Conservation (phyloP, 2,113 vertebrate species). For the Thunnus maccoyii region DNA sequence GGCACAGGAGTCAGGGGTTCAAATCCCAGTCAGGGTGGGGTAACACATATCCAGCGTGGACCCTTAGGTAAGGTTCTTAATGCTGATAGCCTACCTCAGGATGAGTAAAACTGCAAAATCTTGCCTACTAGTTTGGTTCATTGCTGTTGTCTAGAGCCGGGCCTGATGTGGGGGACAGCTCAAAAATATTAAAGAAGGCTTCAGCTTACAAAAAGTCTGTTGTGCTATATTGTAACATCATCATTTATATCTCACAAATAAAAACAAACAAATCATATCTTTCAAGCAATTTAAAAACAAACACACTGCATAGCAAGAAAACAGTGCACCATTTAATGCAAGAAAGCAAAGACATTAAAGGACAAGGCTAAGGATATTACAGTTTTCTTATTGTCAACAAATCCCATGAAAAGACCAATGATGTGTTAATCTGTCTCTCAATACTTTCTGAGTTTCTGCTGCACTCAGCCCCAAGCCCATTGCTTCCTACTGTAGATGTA, state of each 20-base stretch:
- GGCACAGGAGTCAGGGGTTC: no score
- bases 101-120: no score
- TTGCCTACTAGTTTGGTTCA: no score
- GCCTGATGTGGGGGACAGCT: no score
- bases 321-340: conserved; percentile 1
- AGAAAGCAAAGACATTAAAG: conserved; percentile 14
- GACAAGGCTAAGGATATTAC: not conserved
- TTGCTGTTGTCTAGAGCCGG: no score
- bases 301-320: not conserved
- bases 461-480: not conserved
- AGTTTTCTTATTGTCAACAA: not conserved
- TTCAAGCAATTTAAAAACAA: not conserved
- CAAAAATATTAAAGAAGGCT: no score
- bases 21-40: no score
- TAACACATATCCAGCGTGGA: no score
- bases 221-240: not conserved
- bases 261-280: not conserved
- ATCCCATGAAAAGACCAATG: not conserved
- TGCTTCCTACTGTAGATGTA: not conserved
- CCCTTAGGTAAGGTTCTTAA: no score
- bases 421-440: no score
- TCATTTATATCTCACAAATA: not conserved
- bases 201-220: not conserved
- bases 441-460: no score
- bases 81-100: no score